phyloP scores from a whole-genome alignment of 2,113 vertebrate genomes.

The Camarhynchus parvulus region DNA sequence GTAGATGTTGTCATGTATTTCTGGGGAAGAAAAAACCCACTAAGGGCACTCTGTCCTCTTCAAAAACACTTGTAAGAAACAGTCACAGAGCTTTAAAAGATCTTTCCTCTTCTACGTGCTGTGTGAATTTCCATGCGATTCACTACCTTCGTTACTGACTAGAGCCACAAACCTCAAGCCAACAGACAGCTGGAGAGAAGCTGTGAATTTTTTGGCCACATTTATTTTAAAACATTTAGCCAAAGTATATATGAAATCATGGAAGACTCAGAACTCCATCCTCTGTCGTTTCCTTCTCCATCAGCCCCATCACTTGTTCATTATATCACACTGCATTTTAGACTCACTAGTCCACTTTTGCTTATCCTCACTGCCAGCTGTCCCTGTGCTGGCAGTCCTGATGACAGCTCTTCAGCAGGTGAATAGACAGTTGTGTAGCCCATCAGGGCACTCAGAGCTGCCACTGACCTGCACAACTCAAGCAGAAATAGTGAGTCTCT shows the following conservation, averaged over 20 bases:
- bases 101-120: neutral
- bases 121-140: slow-evolving; percentile 5
- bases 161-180: slow-evolving; percentile 10
- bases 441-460: neutral
- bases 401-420: neutral
- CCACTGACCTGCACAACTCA: neutral
- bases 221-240: slow-evolving; percentile 25
- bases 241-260: neutral
- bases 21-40: neutral
- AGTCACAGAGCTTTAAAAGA: neutral
- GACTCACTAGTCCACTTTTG: neutral
- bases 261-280: neutral
- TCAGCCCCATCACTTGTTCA: neutral
- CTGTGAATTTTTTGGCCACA: neutral
- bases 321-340: neutral
- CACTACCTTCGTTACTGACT: neutral
- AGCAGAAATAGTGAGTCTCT: neutral
- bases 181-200: slow-evolving; percentile 2
- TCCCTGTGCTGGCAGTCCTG: neutral
- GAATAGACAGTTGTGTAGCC: neutral
- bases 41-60: neutral
- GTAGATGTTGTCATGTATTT: slow-evolving; percentile 1
- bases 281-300: neutral
- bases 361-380: neutral
- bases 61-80: neutral